Percentiles rank a stretch among this genome's conserved stretches.
Evolutionary conservation across 1,140 invertebrate species (phyloP).

Genomic region (Mamestra configurata): DNA sequence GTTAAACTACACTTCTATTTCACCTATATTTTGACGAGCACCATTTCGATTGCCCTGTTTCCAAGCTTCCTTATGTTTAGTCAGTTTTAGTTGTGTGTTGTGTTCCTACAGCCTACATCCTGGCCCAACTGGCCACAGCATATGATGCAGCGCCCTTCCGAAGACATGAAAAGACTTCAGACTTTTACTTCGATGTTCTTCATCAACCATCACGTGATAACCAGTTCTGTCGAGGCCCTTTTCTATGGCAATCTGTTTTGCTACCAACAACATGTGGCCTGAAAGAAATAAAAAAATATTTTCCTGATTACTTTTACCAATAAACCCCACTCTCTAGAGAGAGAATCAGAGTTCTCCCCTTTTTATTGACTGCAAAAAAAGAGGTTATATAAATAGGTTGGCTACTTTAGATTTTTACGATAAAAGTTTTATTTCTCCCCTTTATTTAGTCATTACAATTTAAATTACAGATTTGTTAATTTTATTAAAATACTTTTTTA

Average conservation of each 20-base stretch:
- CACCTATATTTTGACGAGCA: background rate
- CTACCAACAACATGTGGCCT: constrained; percentile 74
- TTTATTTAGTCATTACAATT: no score
- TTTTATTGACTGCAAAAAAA: no score
- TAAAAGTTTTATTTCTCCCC: no score
- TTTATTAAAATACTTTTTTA: no score
- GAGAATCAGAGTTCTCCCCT: no score
- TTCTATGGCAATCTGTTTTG: constrained; percentile 63
- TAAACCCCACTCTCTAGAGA: background rate
- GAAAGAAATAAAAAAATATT: constrained; percentile 51
- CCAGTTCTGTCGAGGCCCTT: constrained; percentile 63
- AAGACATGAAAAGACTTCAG: constrained; percentile 71
- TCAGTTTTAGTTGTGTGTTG: background rate
- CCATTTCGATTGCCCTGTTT: no score
- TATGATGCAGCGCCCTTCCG: constrained; percentile 66
- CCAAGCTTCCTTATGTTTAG: background rate
- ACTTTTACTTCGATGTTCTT: constrained; percentile 59
- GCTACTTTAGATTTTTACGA: no score
- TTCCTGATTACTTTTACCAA: background rate
- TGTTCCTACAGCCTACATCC: constrained; percentile 64
- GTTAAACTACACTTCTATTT: background rate
- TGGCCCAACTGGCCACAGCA: constrained; percentile 68
- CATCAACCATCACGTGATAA: constrained; percentile 70
- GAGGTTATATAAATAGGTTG: no score
- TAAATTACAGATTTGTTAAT: no score